These are phyloP conservation scores for Physella acuta DNA, from an alignment of 1,140 invertebrate species.

Conservation along the genomic window DNA sequence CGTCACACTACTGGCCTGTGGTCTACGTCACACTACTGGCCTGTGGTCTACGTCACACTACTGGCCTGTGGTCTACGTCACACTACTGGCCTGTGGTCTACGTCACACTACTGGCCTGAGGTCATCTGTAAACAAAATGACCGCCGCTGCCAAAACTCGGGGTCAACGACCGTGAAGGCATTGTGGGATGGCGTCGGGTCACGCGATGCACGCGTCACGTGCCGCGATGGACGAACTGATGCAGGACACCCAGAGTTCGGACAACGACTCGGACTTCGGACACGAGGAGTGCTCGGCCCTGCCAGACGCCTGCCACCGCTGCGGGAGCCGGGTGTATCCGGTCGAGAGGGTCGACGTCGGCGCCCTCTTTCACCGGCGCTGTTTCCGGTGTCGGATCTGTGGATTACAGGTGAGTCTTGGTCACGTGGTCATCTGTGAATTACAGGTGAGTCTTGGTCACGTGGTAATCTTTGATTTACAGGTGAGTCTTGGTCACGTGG, in stretches of 20 bases:
- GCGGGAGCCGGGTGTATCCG: slow-evolving; percentile 53
- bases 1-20: not conserved
- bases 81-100: not conserved
- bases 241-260: slow-evolving; percentile 42
- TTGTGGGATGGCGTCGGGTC: slow-evolving; percentile 8
- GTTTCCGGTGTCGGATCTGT: slow-evolving; percentile 52
- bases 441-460: slow-evolving; percentile 27
- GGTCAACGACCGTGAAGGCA: not conserved
- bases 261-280: slow-evolving; percentile 40
- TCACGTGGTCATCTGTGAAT: slow-evolving; percentile 43
- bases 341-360: slow-evolving; percentile 56
- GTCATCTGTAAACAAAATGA: not conserved
- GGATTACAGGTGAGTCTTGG: slow-evolving; percentile 31
- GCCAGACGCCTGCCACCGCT: slow-evolving; percentile 49
- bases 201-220: slow-evolving; percentile 7
- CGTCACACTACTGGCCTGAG: not conserved
- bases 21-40: not conserved
- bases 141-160: not conserved
- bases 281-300: slow-evolving; percentile 30
- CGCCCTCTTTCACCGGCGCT: slow-evolving; percentile 51
- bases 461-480: slow-evolving; percentile 44
- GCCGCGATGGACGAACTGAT: slow-evolving; percentile 26
- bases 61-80: too few relatives aligned
- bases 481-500: slow-evolving; percentile 14
- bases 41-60: not conserved